Conservation (phyloP, 1,140 invertebrate species). For the Magallana angulata region DNA sequence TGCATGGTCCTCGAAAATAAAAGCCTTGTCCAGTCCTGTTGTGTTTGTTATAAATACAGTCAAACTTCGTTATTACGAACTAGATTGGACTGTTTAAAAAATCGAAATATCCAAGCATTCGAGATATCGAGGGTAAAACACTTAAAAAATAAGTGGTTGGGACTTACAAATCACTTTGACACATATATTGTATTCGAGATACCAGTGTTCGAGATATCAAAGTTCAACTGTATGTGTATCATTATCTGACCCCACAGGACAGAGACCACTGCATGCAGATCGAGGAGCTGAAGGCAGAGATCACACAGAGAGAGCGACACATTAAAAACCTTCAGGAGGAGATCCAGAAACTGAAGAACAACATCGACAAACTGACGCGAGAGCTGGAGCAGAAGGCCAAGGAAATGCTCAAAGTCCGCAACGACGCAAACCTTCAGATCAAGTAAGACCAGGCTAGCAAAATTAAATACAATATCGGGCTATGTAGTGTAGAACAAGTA, state of each 20-base stretch:
- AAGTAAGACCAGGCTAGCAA: slow-evolving; percentile 60
- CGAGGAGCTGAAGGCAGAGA: slow-evolving; percentile 75
- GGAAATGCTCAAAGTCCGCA: slow-evolving; percentile 72
- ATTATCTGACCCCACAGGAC: slow-evolving; percentile 66
- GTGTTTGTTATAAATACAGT: no score
- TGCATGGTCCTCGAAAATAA: no score
- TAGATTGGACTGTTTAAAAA: neutral
- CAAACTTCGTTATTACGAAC: no score
- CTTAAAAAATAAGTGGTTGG: no score
- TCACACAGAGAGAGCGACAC: slow-evolving; percentile 73
- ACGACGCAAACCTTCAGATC: slow-evolving; percentile 72
- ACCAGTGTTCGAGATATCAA: no score
- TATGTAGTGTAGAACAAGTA: no score
- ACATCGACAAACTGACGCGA: slow-evolving; percentile 70
- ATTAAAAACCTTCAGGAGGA: slow-evolving; percentile 75
- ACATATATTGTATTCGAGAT: no score
- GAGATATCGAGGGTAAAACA: no score
- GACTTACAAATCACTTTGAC: no score
- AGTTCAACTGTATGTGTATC: neutral
- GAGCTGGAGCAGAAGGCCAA: slow-evolving; percentile 74
- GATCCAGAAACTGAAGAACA: slow-evolving; percentile 67
- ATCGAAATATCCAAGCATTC: no score
- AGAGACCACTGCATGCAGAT: slow-evolving; percentile 71
- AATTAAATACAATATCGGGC: no score
- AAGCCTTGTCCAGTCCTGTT: no score